Percentiles rank a stretch among this genome's conserved stretches.
phyloP scores from a whole-genome alignment of 2,888 invertebrate species.

The Seira musarum region DNA sequence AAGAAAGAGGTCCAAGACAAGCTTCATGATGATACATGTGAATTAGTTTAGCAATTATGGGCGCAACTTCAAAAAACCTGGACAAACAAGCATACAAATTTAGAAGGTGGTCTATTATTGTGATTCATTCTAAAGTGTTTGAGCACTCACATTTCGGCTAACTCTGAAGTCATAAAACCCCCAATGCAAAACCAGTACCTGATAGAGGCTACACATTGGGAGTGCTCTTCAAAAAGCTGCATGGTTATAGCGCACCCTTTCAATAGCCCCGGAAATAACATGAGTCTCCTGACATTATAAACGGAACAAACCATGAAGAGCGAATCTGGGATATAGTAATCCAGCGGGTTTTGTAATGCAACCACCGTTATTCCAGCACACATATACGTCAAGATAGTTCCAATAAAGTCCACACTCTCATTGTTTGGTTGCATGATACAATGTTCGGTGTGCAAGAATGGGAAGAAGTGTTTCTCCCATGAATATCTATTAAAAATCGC shows the following conservation, averaged over 20 bases:
- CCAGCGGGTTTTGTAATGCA: conserved; percentile 12
- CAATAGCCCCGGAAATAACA: conserved; percentile 43
- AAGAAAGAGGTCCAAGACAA: conserved; percentile 29
- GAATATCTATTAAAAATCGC: conserved; percentile 29
- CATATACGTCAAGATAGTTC: conserved; percentile 19
- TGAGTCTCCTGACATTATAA: conserved; percentile 39
- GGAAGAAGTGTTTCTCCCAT: conserved; percentile 49
- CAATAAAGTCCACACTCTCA: conserved; percentile 22
- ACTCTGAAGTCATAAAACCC: conserved; percentile 29
- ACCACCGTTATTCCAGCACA: conserved; percentile 28
- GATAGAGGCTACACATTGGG: conserved; percentile 14
- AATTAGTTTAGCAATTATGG: conserved; percentile 25
- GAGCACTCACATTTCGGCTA: conserved; percentile 33
- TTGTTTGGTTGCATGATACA: conserved; percentile 28
- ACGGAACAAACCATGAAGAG: conserved; percentile 20
- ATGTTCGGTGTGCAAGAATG: conserved; percentile 26
- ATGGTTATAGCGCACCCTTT: conserved; percentile 27
- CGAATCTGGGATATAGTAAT: conserved; percentile 34
- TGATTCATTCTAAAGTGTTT: not conserved
- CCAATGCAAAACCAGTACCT: conserved; percentile 55
- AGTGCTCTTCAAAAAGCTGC: conserved; percentile 32
- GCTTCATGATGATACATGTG: conserved; percentile 44
- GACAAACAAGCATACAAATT: not conserved
- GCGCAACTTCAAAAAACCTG: conserved; percentile 39
- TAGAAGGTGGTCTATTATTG: not conserved